phyloP scores from a whole-genome alignment of 2,888 invertebrate genomes.

The Macrosiphum euphorbiae region DNA sequence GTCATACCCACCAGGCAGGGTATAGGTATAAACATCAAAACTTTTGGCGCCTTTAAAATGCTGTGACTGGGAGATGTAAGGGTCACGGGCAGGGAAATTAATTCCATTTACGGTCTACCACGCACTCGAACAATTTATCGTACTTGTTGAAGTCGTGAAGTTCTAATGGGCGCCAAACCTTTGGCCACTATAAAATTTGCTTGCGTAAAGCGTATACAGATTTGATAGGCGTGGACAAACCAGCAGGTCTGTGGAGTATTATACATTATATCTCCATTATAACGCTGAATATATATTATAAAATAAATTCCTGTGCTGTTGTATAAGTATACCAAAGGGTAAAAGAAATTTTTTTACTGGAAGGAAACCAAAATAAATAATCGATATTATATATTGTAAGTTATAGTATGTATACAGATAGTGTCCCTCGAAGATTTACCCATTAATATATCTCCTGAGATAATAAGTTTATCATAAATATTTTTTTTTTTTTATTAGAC shows the following conservation, averaged over 20 bases:
- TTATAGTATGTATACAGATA: background rate
- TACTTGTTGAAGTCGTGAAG: background rate
- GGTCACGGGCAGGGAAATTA: background rate
- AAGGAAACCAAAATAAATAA: background rate
- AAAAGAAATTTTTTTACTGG: background rate
- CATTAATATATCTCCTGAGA: too few relatives aligned
- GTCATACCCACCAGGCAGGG: background rate
- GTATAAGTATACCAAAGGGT: background rate
- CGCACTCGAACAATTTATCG: background rate
- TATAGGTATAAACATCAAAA: background rate
- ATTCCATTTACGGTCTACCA: background rate
- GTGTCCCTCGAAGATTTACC: too few relatives aligned
- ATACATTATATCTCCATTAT: background rate
- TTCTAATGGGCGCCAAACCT: background rate
- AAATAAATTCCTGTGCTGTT: background rate
- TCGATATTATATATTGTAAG: background rate
- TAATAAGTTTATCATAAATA: too few relatives aligned
- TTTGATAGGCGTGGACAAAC: background rate
- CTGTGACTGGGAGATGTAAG: background rate
- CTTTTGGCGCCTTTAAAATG: background rate
- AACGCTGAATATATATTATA: background rate
- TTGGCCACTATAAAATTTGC: background rate
- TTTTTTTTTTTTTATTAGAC: too few relatives aligned
- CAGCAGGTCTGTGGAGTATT: background rate
- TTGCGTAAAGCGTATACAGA: background rate